Evolutionary conservation across 2,113 vertebrate species (phyloP), one percentile per base, ranked within the genome.

Genomic region (Coturnix japonica): DNA sequence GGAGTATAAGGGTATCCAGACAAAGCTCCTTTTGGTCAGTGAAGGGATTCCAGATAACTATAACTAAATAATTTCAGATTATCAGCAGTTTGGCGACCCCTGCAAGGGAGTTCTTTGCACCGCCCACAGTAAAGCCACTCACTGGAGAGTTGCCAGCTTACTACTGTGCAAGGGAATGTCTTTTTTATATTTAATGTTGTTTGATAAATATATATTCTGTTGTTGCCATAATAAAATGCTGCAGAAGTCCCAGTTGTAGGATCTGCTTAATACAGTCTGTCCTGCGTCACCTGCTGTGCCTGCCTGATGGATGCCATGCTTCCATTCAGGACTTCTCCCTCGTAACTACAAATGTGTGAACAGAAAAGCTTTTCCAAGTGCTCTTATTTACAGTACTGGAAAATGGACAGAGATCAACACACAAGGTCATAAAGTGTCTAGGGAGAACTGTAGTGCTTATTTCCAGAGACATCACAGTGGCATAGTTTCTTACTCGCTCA

Each of bases 311-410:
- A 92, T 96, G 91, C 87, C 89, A 82, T 85, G 44, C 87, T 95
- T 93, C 91, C 94, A 85, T 94, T 96, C 87, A 91, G 79, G 84
- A 87, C 91, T 89, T 94, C 85, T 93, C 71, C 74, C 71, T 94
- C 1, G 1, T 94, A 93, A 93, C 69, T 91, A 95, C 89, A 94
- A 96, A 95, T 83, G 94, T 94, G 94, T 89, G 96, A 96, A 94
- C 91, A 96, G 94, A 94, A 89, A 90, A 94, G 11, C 91, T 96
- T 95, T 94, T 92, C 92, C 88, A 96, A 95, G 85, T 95, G 94
- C 93, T 86, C 76, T 89, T 96, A 96, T 96, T 97, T 97, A 94
- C 74, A 94, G 89, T 92, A 69, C 81, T 91, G 94, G 96, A 96
- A 95, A 95, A 95, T 75, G 89, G 89, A 94, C 46, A 80, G 77